Conservation (phyloP, 2,113 vertebrate genomes). For the Rynchops niger region DNA sequence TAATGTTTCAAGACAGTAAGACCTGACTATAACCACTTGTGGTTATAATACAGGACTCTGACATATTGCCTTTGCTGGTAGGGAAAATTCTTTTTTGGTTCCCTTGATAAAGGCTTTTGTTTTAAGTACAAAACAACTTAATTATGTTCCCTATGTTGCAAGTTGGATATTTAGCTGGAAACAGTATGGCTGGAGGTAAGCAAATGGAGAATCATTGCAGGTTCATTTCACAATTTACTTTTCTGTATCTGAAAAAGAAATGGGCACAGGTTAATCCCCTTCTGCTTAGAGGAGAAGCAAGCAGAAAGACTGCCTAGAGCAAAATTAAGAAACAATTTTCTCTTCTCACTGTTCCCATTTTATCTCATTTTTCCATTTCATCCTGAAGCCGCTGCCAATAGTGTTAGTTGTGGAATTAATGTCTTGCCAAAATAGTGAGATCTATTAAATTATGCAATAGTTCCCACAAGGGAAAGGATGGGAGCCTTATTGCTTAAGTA, state of each 20-base stretch:
- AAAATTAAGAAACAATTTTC: constrained; percentile 41
- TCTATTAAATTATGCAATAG: constrained; percentile 48
- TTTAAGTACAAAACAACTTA: neutral
- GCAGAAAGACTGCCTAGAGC: neutral
- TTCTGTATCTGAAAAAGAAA: neutral
- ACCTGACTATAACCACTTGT: neutral
- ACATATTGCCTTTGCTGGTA: neutral
- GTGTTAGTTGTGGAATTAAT: constrained; percentile 24
- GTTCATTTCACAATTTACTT: neutral
- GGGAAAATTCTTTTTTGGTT: neutral
- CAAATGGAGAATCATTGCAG: constrained; percentile 1
- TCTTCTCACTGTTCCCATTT: constrained; percentile 18
- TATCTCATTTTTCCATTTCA: constrained; percentile 32
- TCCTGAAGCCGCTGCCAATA: constrained; percentile 23
- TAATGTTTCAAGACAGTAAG: neutral
- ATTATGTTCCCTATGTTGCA: neutral
- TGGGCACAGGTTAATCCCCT: neutral
- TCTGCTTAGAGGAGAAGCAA: neutral
- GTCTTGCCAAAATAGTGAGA: constrained; percentile 15
- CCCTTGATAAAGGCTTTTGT: neutral
- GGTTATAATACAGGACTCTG: neutral
- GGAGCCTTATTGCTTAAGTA: neutral
- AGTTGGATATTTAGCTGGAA: neutral
- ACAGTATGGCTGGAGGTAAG: neutral
- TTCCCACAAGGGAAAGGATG: neutral